Conservation (phyloP, 2,888 invertebrate species). For the Uloborus plumipes region DNA sequence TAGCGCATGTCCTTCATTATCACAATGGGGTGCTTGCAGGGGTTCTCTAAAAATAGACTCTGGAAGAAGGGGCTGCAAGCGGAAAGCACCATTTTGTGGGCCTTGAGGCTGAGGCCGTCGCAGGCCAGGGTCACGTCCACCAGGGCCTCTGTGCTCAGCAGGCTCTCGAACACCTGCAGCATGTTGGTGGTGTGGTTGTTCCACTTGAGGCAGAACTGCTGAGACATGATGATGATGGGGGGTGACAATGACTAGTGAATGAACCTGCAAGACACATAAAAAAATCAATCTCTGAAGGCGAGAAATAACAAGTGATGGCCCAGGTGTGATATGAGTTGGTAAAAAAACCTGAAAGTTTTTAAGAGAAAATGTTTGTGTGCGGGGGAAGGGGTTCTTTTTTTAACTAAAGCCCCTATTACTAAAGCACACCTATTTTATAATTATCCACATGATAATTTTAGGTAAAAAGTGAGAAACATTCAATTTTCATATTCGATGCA, state of each 20-base stretch:
- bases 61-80: conserved; percentile 96
- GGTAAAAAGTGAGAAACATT: too few relatives aligned
- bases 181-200: conserved; percentile 93
- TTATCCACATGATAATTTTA: too few relatives aligned
- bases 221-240: conserved; percentile 70
- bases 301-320: too few relatives aligned
- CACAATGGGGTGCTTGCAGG: conserved; percentile 93
- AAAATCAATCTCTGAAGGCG: neutral
- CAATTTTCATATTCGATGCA: too few relatives aligned
- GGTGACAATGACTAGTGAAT: conserved; percentile 59
- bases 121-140: conserved; percentile 93
- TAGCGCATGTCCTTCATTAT: conserved; percentile 93
- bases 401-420: too few relatives aligned
- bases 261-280: conserved; percentile 33
- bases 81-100: conserved; percentile 92
- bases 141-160: conserved; percentile 88
- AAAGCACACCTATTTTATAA: too few relatives aligned
- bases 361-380: too few relatives aligned
- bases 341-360: too few relatives aligned
- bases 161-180: conserved; percentile 89
- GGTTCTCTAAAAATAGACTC: conserved; percentile 89
- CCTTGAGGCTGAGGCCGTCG: conserved; percentile 90
- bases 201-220: conserved; percentile 93
- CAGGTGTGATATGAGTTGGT: too few relatives aligned
- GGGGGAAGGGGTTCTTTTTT: too few relatives aligned